These are phyloP conservation scores for Oreonectes daqikongensis DNA, from an alignment of 2,797 vertebrate species.

Conservation along the genomic window DNA sequence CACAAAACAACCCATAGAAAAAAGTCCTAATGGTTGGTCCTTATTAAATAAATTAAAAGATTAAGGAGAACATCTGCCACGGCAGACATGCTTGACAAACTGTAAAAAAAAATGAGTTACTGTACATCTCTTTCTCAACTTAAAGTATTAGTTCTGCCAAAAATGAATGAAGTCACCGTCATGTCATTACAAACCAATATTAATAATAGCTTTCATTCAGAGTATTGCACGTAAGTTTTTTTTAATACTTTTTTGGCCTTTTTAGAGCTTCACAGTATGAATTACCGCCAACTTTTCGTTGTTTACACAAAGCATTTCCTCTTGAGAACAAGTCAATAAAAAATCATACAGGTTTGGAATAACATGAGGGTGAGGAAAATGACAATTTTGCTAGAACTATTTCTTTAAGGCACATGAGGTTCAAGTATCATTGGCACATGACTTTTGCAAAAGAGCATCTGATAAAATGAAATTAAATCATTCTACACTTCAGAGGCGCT, in stretches of 20 bases:
- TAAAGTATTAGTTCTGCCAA: not conserved
- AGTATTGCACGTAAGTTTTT: too few species aligned
- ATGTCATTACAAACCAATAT: not conserved
- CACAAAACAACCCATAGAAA: conserved; percentile 43
- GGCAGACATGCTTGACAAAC: conserved; percentile 31
- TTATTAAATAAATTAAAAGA: not conserved
- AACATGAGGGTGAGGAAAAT: conserved; percentile 7
- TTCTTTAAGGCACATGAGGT: not conserved
- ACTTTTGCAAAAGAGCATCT: not conserved
- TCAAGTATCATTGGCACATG: not conserved
- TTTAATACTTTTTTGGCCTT: too few species aligned
- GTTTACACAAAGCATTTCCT: not conserved
- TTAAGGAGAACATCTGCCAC: conserved; percentile 10
- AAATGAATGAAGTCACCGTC: not conserved
- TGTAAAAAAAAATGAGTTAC: not conserved
- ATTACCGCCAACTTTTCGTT: not conserved
- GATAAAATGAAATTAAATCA: not conserved
- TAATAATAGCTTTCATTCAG: not conserved
- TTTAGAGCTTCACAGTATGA: not conserved
- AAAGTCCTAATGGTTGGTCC: conserved; percentile 13
- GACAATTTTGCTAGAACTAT: not conserved
- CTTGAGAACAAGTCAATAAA: not conserved
- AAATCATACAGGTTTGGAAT: not conserved
- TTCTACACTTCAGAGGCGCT: not conserved
- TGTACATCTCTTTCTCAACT: too few species aligned